A percentile compares a stretch with the other conserved stretches of the same genome.
phyloP scores from a whole-genome alignment of 2,888 invertebrate genomes.

The Coleophora flavipennella region DNA sequence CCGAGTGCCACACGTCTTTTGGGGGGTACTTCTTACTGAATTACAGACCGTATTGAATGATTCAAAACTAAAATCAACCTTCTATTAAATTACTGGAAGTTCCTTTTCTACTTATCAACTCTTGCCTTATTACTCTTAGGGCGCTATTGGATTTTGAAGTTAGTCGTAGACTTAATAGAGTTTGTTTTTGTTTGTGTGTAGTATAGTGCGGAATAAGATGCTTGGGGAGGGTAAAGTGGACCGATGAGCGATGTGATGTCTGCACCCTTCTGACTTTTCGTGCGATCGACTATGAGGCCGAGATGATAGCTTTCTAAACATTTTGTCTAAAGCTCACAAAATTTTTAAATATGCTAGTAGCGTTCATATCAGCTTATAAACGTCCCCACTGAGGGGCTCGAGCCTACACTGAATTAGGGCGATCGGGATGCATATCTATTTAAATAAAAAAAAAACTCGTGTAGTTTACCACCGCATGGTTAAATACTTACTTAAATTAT shows the following conservation, averaged over 20 bases:
- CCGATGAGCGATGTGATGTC: slow-evolving; percentile 60
- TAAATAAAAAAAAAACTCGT: no score
- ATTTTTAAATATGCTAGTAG: no score
- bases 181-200: slow-evolving; percentile 7
- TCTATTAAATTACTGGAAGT: slow-evolving; percentile 28
- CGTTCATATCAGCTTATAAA: no score
- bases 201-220: slow-evolving; percentile 19
- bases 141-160: slow-evolving; percentile 8
- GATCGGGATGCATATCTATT: no score
- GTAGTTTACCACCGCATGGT: no score
- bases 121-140: slow-evolving; percentile 3
- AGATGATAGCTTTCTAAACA: no score
- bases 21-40: slow-evolving; percentile 65
- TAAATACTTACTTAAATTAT: no score
- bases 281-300: slow-evolving; percentile 33
- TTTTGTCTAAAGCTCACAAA: no score
- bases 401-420: no score
- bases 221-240: slow-evolving; percentile 46
- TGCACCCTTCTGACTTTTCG: slow-evolving; percentile 56
- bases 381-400: no score
- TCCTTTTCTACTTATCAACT: slow-evolving; percentile 12
- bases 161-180: slow-evolving; percentile 3
- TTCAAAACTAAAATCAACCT: background rate
- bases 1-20: no score
- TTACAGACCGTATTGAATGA: slow-evolving; percentile 49